Evolutionary conservation across 1,140 invertebrate genomes (phyloP).

Genomic region (Archivesica marissinica): DNA sequence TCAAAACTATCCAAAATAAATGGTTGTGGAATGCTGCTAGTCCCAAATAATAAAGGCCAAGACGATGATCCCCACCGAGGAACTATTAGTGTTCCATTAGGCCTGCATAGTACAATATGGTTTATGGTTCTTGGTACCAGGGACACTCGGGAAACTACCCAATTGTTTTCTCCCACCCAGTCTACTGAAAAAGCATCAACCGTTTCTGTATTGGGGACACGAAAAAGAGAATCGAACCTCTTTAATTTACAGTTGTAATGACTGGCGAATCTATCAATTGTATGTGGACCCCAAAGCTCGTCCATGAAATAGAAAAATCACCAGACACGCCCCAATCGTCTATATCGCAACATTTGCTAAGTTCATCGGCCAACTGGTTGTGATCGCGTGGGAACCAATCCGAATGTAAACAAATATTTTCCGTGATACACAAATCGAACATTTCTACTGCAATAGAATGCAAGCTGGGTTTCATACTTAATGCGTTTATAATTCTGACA

Average conservation of each 20-base stretch:
- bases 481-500: too few species aligned
- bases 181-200: slow-evolving; percentile 11
- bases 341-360: slow-evolving; percentile 2
- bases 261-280: slow-evolving; percentile 36
- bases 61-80: too few species aligned
- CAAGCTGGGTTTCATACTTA: too few species aligned
- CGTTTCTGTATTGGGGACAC: not conserved
- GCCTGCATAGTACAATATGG: not conserved
- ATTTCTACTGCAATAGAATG: too few species aligned
- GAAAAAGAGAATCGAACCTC: slow-evolving; percentile 18
- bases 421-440: too few species aligned
- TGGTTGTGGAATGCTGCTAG: too few species aligned
- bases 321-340: too few species aligned
- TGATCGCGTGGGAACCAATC: too few species aligned
- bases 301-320: slow-evolving; percentile 12
- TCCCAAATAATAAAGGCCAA: too few species aligned
- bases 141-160: slow-evolving; percentile 15
- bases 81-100: not conserved
- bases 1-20: too few species aligned
- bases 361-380: slow-evolving; percentile 6
- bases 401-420: too few species aligned
- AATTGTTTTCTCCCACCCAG: slow-evolving; percentile 2
- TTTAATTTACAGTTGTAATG: slow-evolving; percentile 30
- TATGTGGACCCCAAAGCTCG: slow-evolving; percentile 20
- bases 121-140: slow-evolving; percentile 1